Conservation (phyloP, 1,140 invertebrate species). For the Leptinotarsa defecta region DNA sequence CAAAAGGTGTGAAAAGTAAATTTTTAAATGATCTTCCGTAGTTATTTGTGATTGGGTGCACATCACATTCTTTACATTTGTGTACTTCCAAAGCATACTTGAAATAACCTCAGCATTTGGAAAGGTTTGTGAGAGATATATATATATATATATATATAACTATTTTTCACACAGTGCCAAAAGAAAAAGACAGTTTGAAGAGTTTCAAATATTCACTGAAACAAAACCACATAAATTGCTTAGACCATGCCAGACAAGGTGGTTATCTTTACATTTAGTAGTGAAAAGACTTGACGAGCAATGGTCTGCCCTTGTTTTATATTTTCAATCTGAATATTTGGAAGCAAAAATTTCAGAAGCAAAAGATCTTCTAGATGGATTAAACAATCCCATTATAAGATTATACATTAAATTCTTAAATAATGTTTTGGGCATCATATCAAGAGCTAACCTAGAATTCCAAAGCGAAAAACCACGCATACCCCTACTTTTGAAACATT, state of each 20-base stretch:
- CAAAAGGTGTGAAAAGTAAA: constrained; percentile 26
- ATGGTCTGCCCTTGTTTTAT: constrained; percentile 5
- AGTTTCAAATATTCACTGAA: constrained; percentile 20
- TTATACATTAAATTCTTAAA: not conserved
- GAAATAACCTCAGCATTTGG: constrained; percentile 11
- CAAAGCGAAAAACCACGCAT: not conserved
- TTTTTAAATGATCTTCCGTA: constrained; percentile 10
- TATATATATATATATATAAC: constrained; percentile 25
- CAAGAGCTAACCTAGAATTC: constrained; percentile 6
- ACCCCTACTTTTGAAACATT: not conserved
- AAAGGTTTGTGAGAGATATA: constrained; percentile 20
- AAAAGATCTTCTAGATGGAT: not conserved
- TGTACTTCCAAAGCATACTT: constrained; percentile 13
- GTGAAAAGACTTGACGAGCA: not conserved
- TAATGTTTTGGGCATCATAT: not conserved
- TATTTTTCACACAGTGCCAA: constrained; percentile 19
- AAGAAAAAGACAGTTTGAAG: constrained; percentile 11
- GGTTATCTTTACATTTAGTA: constrained; percentile 25
- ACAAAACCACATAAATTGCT: constrained; percentile 9
- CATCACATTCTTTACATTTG: constrained; percentile 26
- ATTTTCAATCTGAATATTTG: constrained; percentile 5
- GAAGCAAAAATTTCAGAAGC: not conserved
- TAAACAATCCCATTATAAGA: not conserved
- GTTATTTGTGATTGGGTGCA: constrained; percentile 21
- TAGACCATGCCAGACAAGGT: constrained; percentile 13